phyloP scores from a whole-genome alignment of 2,113 vertebrate species.

The Pangasianodon gigas region DNA sequence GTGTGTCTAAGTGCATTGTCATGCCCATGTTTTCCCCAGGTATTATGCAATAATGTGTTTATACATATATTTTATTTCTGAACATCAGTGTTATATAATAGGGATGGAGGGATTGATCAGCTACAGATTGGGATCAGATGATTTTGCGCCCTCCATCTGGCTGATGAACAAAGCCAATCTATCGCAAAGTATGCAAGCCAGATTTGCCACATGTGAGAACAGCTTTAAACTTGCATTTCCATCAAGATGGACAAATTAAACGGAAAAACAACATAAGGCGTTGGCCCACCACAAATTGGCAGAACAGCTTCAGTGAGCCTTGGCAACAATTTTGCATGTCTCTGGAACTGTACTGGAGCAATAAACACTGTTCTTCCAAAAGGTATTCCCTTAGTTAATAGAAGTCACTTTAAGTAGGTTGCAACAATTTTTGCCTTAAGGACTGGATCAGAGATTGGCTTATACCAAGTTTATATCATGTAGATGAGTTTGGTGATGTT shows the following conservation, averaged over 20 bases:
- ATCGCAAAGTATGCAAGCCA: background rate
- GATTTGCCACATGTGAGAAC: background rate
- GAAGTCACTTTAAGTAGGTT: background rate
- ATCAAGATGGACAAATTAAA: background rate
- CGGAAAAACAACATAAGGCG: background rate
- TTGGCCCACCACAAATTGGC: background rate
- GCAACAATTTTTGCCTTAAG: background rate
- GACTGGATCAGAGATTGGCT: background rate
- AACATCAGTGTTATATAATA: background rate
- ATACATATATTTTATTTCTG: background rate
- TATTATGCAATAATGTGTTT: background rate
- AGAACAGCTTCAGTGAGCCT: background rate
- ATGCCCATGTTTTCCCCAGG: background rate
- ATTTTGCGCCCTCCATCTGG: background rate
- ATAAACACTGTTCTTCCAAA: background rate
- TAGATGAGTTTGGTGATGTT: background rate
- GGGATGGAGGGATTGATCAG: background rate
- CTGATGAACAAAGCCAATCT: background rate
- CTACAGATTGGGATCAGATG: background rate
- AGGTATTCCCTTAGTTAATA: background rate
- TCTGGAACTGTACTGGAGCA: background rate
- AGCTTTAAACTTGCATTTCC: background rate
- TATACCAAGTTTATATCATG: background rate
- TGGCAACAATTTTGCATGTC: background rate
- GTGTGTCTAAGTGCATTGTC: background rate